Conservation (phyloP, 1,140 invertebrate genomes). For the Scaptomyza hsui region DNA sequence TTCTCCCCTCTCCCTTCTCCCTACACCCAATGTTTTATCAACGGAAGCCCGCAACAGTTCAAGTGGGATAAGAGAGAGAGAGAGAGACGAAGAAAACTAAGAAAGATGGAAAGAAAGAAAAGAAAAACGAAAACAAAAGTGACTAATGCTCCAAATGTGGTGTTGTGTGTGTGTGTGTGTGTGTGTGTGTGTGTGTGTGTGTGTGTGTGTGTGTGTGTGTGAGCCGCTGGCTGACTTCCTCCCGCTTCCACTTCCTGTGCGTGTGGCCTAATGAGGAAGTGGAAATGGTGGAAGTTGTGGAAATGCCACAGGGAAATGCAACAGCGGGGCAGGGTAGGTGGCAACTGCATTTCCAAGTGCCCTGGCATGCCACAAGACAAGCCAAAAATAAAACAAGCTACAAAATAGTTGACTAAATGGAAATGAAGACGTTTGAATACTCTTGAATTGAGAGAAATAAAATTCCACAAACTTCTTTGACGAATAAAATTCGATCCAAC, state of each 20-base stretch:
- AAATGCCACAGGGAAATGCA: constrained; percentile 48
- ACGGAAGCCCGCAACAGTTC: constrained; percentile 32
- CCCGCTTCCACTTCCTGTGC: constrained; percentile 73
- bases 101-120: constrained; percentile 6
- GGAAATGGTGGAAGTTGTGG: constrained; percentile 50
- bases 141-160: constrained; percentile 72
- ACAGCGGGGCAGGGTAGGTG: neutral
- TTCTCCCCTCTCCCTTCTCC: neutral
- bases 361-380: neutral
- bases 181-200: constrained; percentile 60
- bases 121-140: constrained; percentile 76
- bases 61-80: constrained; percentile 3
- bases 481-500: no score
- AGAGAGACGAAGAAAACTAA: neutral
- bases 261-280: constrained; percentile 75
- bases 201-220: constrained; percentile 53
- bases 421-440: neutral
- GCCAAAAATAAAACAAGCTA: constrained; percentile 14
- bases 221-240: constrained; percentile 31
- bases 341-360: constrained; percentile 27
- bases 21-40: constrained; percentile 37
- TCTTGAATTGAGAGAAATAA: no score
- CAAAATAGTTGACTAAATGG: neutral
- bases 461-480: no score
- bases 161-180: constrained; percentile 52